Conservation (phyloP, 2,888 invertebrate genomes). For the Lissocephala sabroskyi region DNA sequence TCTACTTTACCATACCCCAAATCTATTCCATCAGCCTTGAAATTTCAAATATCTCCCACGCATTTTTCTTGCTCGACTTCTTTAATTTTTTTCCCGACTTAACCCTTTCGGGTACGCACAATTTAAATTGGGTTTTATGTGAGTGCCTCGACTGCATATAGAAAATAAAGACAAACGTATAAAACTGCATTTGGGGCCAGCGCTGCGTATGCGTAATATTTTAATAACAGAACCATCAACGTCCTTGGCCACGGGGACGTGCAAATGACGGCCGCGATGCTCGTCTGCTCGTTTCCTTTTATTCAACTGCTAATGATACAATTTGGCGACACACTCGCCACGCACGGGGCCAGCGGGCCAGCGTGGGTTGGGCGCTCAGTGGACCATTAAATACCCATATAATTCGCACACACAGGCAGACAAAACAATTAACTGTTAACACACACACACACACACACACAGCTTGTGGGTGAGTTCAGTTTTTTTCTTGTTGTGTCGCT, state of each 20-base stretch:
- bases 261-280: slow-evolving; percentile 38
- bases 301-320: slow-evolving; percentile 59
- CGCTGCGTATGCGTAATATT: slow-evolving; percentile 1
- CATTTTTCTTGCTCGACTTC: too few relatives aligned
- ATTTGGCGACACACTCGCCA: slow-evolving; percentile 37
- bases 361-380: too few relatives aligned
- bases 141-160: too few relatives aligned
- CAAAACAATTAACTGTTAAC: slow-evolving; percentile 37
- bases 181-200: neutral
- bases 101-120: too few relatives aligned
- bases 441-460: slow-evolving; percentile 24
- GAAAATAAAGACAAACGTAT: too few relatives aligned
- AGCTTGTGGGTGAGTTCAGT: neutral
- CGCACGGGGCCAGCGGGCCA: neutral
- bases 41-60: too few relatives aligned
- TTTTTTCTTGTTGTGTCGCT: too few relatives aligned
- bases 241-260: slow-evolving; percentile 35
- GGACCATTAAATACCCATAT: slow-evolving; percentile 16
- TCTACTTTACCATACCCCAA: too few relatives aligned
- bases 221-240: slow-evolving; percentile 12
- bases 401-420: slow-evolving; percentile 17
- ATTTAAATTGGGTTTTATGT: too few relatives aligned
- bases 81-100: too few relatives aligned
- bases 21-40: too few relatives aligned
- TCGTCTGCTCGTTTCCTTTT: slow-evolving; percentile 47